phyloP scores from a whole-genome alignment of 1,140 invertebrate genomes.

The Apis cerana region DNA sequence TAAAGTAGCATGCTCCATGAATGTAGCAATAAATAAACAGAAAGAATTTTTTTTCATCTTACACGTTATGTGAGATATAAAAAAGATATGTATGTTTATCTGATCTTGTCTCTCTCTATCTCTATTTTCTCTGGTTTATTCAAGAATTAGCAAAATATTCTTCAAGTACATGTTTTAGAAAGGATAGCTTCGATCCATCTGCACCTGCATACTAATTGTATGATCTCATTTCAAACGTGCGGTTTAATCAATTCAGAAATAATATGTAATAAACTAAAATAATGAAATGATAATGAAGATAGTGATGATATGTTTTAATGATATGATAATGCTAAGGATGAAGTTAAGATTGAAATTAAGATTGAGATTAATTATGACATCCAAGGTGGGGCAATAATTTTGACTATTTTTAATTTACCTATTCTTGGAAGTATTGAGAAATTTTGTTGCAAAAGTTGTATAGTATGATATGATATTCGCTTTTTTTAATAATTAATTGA shows the following conservation, averaged over 20 bases:
- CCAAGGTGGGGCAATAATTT: no score
- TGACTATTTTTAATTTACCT: no score
- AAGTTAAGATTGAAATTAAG: background rate
- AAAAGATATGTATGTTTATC: conserved; percentile 19
- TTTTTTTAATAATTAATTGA: no score
- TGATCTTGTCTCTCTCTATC: background rate
- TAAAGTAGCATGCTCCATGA: background rate
- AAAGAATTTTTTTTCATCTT: conserved; percentile 10
- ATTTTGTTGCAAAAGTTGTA: no score
- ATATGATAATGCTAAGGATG: background rate
- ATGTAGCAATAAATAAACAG: background rate
- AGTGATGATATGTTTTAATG: background rate
- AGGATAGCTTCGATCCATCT: conserved; percentile 65
- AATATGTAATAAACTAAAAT: conserved; percentile 6
- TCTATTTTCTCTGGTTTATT: conserved; percentile 47
- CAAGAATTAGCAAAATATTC: conserved; percentile 59
- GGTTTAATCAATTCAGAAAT: conserved; percentile 30
- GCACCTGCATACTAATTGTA: conserved; percentile 52
- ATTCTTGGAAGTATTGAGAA: no score
- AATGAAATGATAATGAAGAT: background rate
- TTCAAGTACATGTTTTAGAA: conserved; percentile 36
- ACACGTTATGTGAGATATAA: background rate
- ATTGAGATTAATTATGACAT: background rate
- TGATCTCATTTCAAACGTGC: conserved; percentile 53
- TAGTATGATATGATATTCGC: no score